These are phyloP conservation scores for Magallana angulata DNA, from an alignment of 1,140 invertebrate genomes.

Conservation along the genomic window DNA sequence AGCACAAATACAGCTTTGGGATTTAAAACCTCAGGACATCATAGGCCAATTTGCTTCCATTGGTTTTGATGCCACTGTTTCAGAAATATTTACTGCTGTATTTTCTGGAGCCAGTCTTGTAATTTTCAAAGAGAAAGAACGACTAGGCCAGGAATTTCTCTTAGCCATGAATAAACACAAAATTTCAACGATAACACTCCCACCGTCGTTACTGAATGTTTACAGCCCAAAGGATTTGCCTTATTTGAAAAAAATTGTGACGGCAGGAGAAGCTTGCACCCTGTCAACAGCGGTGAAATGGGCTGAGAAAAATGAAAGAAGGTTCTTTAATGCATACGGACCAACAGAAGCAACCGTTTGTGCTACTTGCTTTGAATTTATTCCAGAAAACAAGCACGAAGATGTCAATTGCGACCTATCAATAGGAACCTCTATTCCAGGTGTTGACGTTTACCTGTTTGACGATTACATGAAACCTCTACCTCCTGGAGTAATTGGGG, in stretches of 20 bases:
- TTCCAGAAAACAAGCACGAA: conserved; percentile 42
- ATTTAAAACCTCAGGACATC: conserved; percentile 56
- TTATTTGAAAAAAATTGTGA: conserved; percentile 57
- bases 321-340: conserved; percentile 69
- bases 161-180: conserved; percentile 59
- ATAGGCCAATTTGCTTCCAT: conserved; percentile 68
- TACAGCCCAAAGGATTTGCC: conserved; percentile 63
- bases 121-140: conserved; percentile 54
- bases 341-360: conserved; percentile 69
- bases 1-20: conserved; percentile 63
- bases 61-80: conserved; percentile 67
- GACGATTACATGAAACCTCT: conserved; percentile 68
- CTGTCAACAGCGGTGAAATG: conserved; percentile 63
- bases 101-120: conserved; percentile 64
- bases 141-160: conserved; percentile 65
- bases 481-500: conserved; percentile 66
- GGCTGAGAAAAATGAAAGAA: conserved; percentile 50
- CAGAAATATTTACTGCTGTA: conserved; percentile 66
- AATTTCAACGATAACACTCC: conserved; percentile 61
- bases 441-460: conserved; percentile 64
- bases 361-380: conserved; percentile 64
- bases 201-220: conserved; percentile 67
- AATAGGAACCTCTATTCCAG: conserved; percentile 62
- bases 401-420: conserved; percentile 63
- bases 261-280: conserved; percentile 68